Evolutionary conservation across 2,113 vertebrate species (phyloP), one percentile per base, ranked within the genome.

Genomic region (Mastomys coucha): DNA sequence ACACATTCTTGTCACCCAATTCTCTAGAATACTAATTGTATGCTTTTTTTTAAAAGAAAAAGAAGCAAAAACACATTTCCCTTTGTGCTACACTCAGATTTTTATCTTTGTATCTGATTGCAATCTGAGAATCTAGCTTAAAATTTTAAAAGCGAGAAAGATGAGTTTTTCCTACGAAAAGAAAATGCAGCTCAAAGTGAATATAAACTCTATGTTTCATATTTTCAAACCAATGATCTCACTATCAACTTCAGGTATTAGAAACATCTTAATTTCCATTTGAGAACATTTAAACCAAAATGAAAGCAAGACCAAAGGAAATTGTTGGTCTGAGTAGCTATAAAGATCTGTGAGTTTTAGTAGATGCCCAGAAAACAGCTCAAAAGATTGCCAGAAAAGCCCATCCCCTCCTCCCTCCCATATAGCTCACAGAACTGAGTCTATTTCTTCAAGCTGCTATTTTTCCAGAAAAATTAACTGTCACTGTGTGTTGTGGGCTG

Each of bases 151-250:
- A 69, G 33, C 88, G 28, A 67, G 20, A 94, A 14, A 69, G 5
- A 73, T 81, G 36, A 67, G 2, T 14, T 91, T 42, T 28, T 82
- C 20, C 10, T 88, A 1, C 0, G 39, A 69, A 24, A 76, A 94
- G 63, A 93, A 93, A 96, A 91, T 81, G 45, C 5, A 17, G 91
- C 86, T 91, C 76, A 58, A 65, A 88, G 5, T 77, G 42, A 76
- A 91, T 93, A 69, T 72, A 89, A 93, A 78, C 76, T 2, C 42
- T 5, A 65, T 51, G 51, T 17, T 88, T 76, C 89, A 73, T 85
- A 65, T 91, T 75, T 95, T 91, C 72, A 96, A 89, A 86, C 80
- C 67, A 93, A 4, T 89, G n/a, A 91, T 42, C 81, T 95, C 26
- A 86, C 33, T 91, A 26, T 88, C 76, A 73, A 31, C 19, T 93